These are phyloP conservation scores for Sylvia atricapilla DNA, from an alignment of 2,113 vertebrate species.

Conservation along the genomic window DNA sequence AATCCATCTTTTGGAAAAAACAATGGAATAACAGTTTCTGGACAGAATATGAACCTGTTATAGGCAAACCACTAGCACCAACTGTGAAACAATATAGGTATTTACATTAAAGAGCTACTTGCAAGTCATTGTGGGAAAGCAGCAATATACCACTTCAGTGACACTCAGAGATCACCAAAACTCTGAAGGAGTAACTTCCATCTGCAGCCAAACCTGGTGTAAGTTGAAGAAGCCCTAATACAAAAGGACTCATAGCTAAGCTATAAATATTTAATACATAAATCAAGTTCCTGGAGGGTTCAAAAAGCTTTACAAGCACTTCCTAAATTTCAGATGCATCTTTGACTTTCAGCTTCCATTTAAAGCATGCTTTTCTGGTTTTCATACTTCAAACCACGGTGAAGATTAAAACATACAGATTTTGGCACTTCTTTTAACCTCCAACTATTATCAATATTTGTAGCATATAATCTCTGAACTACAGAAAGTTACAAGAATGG, in stretches of 20 bases:
- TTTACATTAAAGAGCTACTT: background rate
- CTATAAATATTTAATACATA: background rate
- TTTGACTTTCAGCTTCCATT: slow-evolving; percentile 17
- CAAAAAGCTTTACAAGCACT: background rate
- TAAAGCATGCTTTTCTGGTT: background rate
- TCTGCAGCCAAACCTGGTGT: background rate
- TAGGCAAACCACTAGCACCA: background rate
- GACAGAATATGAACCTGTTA: background rate
- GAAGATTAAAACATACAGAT: slow-evolving; percentile 11
- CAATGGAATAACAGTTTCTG: background rate
- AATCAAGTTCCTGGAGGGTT: background rate
- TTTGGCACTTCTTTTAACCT: slow-evolving; percentile 1
- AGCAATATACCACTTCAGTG: background rate
- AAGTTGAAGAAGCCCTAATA: slow-evolving; percentile 10
- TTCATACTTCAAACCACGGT: slow-evolving; percentile 20
- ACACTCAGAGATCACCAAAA: background rate
- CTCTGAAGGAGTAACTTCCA: background rate
- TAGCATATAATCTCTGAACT: slow-evolving; percentile 5
- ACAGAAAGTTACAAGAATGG: background rate
- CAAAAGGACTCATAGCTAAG: background rate
- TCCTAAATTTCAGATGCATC: background rate
- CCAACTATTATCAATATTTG: slow-evolving; percentile 30
- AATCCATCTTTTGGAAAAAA: background rate
- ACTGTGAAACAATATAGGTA: background rate
- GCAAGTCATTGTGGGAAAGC: background rate